Percentiles rank a stretch among this genome's conserved stretches.
These are phyloP conservation scores for Grapholita molesta DNA, from an alignment of 1,140 invertebrate genomes.

Conservation along the genomic window DNA sequence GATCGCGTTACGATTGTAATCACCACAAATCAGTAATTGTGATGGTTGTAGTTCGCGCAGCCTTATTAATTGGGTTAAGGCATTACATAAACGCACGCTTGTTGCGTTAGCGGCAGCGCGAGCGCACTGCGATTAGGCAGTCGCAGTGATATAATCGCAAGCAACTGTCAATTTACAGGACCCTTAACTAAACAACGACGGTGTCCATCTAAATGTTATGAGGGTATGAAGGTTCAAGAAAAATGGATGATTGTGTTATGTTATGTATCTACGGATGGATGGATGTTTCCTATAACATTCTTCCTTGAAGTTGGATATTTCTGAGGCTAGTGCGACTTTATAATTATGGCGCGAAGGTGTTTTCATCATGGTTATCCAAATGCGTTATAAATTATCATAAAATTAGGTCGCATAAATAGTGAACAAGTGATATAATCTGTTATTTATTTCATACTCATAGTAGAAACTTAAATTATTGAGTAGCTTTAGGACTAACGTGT, in stretches of 20 bases:
- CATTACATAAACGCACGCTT: slow-evolving; percentile 13
- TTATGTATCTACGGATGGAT: too few relatives aligned
- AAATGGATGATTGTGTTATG: not conserved
- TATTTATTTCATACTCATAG: too few relatives aligned
- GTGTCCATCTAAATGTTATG: not conserved
- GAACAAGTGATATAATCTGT: too few relatives aligned
- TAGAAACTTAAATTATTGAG: too few relatives aligned
- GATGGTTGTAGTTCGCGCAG: slow-evolving; percentile 8
- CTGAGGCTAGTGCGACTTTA: too few relatives aligned
- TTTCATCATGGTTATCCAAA: too few relatives aligned
- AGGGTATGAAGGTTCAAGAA: not conserved
- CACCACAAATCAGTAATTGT: slow-evolving; percentile 12
- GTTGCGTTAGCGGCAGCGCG: slow-evolving; percentile 12
- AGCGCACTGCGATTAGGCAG: not conserved
- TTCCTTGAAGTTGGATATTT: not conserved
- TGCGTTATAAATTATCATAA: too few relatives aligned
- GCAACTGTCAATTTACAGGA: not conserved
- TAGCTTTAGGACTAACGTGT: too few relatives aligned
- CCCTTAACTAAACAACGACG: not conserved
- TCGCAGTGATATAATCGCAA: slow-evolving; percentile 3
- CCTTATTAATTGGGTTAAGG: slow-evolving; percentile 15
- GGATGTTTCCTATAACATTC: not conserved
- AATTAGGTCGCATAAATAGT: too few relatives aligned
- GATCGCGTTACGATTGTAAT: slow-evolving; percentile 6
- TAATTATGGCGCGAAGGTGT: too few relatives aligned